Base-by-base conservation (phyloP, 2,113 vertebrate species). In the pig (Sus scrofa) region DNA sequence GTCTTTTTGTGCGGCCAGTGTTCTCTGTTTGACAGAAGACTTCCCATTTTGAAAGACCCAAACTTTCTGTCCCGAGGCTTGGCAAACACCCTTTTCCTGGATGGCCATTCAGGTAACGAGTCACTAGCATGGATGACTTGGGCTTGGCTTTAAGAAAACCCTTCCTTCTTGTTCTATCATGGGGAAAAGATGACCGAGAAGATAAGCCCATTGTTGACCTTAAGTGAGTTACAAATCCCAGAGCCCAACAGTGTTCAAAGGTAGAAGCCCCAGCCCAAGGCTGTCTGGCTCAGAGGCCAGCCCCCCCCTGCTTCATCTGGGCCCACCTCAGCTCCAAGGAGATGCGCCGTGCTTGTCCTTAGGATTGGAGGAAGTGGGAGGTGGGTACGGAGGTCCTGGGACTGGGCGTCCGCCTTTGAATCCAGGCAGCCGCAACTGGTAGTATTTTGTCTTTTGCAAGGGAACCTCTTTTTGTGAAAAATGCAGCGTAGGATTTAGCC, bases 401-500 rank as follows among this genome's bases (percentile, higher is more conserved):
- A 73, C 37, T 7, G 20, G 26, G 6, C 3, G 0, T 86, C 30
- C 32, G 20, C 70, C 37, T 97, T 89, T 92, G 56, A 78, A n/a
- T 12, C 0, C 3, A 62, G 37, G 62, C 62, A 1, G 6, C n/a
- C 60, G 32, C 52, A 26, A 77, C 18, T 6, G 50, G 22, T 39
- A 10, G 26, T 74, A 7, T 75, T 89, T 79, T 73, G 84, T 22
- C 24, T 71, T 62, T 95, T 89, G 83, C 27, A 81, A 52, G 65
- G 16, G 68, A 81, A 58, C 39, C 19, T 68, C 58, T 81, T 54
- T 24, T 19, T 20, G 65, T 90, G 89, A 54, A 18, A 88, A 67
- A n/a, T 39, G 18, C 71, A 37, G 39, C 0, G 1, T 54, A 97
- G 84, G 91, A 95, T 93, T 93, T 89, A 89, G 84, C 77, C 68